These are phyloP conservation scores for Lophotriccus pileatus DNA, from an alignment of 2,797 vertebrate species.

Conservation along the genomic window DNA sequence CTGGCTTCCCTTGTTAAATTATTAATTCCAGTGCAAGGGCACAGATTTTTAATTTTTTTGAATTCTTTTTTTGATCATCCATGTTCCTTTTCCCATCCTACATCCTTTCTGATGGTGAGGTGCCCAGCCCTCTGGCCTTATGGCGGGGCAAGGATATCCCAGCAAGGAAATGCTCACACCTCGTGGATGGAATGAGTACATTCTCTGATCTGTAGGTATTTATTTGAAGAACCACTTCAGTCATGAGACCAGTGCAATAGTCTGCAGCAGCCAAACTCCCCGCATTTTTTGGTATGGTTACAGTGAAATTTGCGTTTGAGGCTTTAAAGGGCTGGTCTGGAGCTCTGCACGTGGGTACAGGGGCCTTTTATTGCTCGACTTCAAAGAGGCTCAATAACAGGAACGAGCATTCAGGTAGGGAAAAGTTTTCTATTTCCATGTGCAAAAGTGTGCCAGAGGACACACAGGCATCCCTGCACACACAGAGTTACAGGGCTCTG, in stretches of 20 bases:
- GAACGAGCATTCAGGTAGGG: neutral
- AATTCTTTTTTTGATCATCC: neutral
- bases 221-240: neutral
- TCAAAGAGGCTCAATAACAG: slow-evolving; percentile 2
- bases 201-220: neutral
- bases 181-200: rapidly evolving
- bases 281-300: neutral
- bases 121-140: neutral
- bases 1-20: neutral
- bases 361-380: neutral
- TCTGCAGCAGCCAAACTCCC: neutral
- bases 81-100: neutral
- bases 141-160: rapidly evolving
- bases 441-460: neutral
- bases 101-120: neutral
- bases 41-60: neutral
- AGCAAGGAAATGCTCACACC: neutral
- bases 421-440: slow-evolving; percentile 28
- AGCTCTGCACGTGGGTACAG: neutral
- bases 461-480: neutral
- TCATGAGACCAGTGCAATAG: neutral
- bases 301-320: neutral
- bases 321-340: neutral
- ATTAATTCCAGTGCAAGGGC: neutral
- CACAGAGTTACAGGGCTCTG: neutral